These are phyloP conservation scores for Lepidochrysops patricia DNA, from an alignment of 2,888 invertebrate genomes.

Conservation along the genomic window DNA sequence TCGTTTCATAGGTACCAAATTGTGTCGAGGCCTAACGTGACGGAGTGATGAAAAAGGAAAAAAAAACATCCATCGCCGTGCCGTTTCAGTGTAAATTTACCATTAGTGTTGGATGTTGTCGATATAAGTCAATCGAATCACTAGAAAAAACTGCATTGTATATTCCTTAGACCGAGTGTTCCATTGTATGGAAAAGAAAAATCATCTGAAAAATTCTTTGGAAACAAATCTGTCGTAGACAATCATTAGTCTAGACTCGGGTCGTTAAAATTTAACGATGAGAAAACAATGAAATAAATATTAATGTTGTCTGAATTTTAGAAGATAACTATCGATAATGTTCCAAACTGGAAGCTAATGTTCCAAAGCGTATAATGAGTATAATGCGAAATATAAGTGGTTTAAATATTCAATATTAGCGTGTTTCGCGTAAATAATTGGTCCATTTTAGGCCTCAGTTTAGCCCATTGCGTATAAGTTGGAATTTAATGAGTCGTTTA, in stretches of 20 bases:
- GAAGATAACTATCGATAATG: not conserved
- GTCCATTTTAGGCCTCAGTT: not conserved
- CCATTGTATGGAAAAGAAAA: not conserved
- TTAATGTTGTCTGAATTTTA: not conserved
- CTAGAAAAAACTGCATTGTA: not conserved
- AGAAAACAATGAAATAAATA: conserved; percentile 3
- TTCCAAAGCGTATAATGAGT: not conserved
- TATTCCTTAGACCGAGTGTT: not conserved
- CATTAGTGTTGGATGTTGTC: not conserved
- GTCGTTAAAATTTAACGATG: not conserved
- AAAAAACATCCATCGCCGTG: too few relatives aligned
- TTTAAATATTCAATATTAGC: not conserved
- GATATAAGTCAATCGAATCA: too few relatives aligned
- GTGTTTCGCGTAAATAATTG: not conserved
- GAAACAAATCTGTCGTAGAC: not conserved
- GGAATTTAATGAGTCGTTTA: conserved; percentile 18
- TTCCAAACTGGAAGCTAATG: not conserved
- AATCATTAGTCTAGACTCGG: not conserved
- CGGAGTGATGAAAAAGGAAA: too few relatives aligned
- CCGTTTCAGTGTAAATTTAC: too few relatives aligned
- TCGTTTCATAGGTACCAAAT: too few relatives aligned
- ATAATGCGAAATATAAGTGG: not conserved
- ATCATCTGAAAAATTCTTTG: not conserved
- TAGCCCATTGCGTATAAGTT: not conserved
- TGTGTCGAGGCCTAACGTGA: too few relatives aligned